Percentiles rank a stretch among this genome's conserved stretches.
phyloP scores from a whole-genome alignment of 2,113 vertebrate genomes.

The Coptodon bakossiorum region DNA sequence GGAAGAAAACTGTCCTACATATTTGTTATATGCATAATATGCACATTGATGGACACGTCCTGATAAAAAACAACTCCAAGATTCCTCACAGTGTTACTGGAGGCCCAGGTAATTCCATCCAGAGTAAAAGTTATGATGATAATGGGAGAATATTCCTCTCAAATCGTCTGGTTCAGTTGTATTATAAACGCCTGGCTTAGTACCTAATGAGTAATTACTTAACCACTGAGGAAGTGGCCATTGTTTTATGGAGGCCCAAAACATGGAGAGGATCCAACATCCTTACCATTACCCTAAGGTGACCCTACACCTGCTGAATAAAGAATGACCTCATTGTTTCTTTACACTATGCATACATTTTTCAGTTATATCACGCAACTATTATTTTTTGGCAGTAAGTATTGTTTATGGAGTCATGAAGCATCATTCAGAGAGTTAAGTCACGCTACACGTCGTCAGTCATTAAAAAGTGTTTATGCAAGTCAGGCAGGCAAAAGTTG shows the following conservation, averaged over 20 bases:
- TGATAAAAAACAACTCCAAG: background rate
- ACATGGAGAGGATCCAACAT: constrained; percentile 33
- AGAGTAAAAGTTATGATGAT: background rate
- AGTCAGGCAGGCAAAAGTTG: background rate
- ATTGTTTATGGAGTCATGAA: background rate
- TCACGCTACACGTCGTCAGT: background rate
- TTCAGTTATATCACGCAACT: background rate
- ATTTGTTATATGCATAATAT: background rate
- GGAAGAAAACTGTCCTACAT: fast-evolving
- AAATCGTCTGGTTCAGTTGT: background rate
- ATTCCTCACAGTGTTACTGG: background rate
- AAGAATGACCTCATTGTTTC: constrained; percentile 39
- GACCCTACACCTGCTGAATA: constrained; percentile 2
- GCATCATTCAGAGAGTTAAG: background rate
- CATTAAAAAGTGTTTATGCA: background rate
- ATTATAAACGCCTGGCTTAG: background rate
- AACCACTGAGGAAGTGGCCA: constrained; percentile 1
- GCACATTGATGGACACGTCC: background rate
- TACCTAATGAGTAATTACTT: constrained; percentile 27
- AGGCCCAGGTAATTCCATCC: background rate
- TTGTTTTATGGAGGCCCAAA: constrained; percentile 32
- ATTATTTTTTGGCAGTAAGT: background rate
- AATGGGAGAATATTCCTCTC: background rate
- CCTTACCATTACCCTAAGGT: background rate
- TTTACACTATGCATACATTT: background rate